These are phyloP conservation scores for Rhinogobio ventralis DNA, from an alignment of 2,797 vertebrate species.

Conservation along the genomic window DNA sequence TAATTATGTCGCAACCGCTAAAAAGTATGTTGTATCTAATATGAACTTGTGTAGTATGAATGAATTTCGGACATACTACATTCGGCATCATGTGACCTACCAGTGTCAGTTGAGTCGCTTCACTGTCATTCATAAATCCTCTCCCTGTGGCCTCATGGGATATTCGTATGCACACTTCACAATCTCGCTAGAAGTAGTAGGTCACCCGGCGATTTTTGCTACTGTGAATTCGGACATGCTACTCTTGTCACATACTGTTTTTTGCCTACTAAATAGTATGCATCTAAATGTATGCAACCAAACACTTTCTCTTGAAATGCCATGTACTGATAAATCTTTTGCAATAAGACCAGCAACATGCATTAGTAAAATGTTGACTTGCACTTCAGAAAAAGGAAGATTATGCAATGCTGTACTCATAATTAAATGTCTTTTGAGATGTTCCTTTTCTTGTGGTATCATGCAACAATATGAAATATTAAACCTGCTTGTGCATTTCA, in stretches of 20 bases:
- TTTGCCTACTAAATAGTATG: not conserved
- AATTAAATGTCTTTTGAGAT: slow-evolving; percentile 1
- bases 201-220: not conserved
- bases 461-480: not conserved
- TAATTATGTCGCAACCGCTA: not conserved
- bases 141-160: not conserved
- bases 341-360: not conserved
- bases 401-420: not conserved
- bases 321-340: not conserved
- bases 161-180: not conserved
- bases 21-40: not conserved
- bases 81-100: not conserved
- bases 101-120: not conserved
- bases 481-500: slow-evolving; percentile 58
- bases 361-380: not conserved
- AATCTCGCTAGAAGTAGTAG: not conserved
- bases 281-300: not conserved
- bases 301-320: not conserved
- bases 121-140: not conserved
- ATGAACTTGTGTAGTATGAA: not conserved
- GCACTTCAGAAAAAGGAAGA: not conserved
- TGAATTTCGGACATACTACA: not conserved
- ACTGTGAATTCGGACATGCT: not conserved
- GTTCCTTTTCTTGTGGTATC: not conserved
- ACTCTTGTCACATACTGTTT: not conserved